Base-by-base conservation (phyloP, 2,888 invertebrate species). In the Ophion ellenae region DNA sequence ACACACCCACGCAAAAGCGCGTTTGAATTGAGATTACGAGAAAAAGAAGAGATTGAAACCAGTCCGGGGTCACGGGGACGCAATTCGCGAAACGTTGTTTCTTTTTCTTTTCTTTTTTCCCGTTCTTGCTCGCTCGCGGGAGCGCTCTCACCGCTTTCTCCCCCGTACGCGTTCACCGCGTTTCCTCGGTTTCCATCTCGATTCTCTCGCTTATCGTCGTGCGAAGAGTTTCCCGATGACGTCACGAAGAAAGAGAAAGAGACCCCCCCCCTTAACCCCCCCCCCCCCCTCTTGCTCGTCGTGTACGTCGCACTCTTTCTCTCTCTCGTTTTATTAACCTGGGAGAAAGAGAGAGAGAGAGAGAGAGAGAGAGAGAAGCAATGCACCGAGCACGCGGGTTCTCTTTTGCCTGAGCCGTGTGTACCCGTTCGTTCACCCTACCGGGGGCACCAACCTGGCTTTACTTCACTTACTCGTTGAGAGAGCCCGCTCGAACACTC, bases 371-470 rank as follows among this genome's bases (percentile, higher is more conserved):
- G 88, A 90, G 90, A 90, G 89, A 87, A 89, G 82, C 81, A 77
- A 81, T 86, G 89, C 87, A 90, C 89, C 89, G 91, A 90, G 91
- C 90, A 91, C 91, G 90, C 92, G 92, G 92, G 92, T 90, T 92
- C 90, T 92, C 93, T 92, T 93, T 91, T 91, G 92, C 92, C 90
- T 90, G 90, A 90, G 90, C 84, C 88, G 91, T 61, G 81, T 81
- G 81, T 92, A 91, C 92, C 92, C 93, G 94, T 94, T 93, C 94
- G 93, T 93, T 94, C 94, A 94, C 94, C 94, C 93, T 94, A 91
- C 90, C 93, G 93, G 93, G 94, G 94, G 94, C 94, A 94, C 93
- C 94, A 94, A 94, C 94, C 94, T 94, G 94, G 92, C 94, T 93
- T 93, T 93, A 93, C 93, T 93, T 93, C 93, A 92, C 92, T 93